A percentile compares a stretch with the other conserved stretches of the same genome.
Conservation (phyloP, 2,888 invertebrate species). For the Oscheius sp. region DNA sequence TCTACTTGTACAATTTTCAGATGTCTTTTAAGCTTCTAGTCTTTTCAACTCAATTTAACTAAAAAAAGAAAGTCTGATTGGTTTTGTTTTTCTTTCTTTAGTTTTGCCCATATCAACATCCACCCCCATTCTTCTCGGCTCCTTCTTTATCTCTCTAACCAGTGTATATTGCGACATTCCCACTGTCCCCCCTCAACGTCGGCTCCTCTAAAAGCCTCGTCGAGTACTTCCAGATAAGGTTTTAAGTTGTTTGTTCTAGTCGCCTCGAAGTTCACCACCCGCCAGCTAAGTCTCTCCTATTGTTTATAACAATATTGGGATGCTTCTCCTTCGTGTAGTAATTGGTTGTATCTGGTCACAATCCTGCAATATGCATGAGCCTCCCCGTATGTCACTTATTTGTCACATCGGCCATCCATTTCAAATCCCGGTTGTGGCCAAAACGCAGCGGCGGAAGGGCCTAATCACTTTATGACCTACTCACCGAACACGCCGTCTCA, state of each 20-base stretch:
- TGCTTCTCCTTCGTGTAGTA: not conserved
- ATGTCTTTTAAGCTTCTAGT: too few relatives aligned
- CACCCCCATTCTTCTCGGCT: not conserved
- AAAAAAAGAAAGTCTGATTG: too few relatives aligned
- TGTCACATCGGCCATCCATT: constrained; percentile 29
- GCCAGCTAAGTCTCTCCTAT: not conserved
- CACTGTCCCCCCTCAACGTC: constrained; percentile 1
- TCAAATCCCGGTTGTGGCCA: constrained; percentile 15
- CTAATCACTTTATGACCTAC: constrained; percentile 28
- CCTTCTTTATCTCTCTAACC: not conserved
- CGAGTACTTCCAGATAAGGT: constrained; percentile 25
- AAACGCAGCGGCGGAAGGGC: not conserved
- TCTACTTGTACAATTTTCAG: too few relatives aligned
- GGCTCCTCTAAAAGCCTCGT: constrained; percentile 9
- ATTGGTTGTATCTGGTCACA: constrained; percentile 7
- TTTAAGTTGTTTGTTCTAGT: constrained; percentile 28
- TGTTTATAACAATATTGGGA: not conserved
- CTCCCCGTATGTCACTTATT: constrained; percentile 32
- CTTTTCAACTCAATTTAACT: too few relatives aligned
- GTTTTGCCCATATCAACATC: not conserved
- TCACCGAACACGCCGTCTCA: constrained; percentile 2
- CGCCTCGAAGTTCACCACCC: not conserved
- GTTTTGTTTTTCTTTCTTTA: too few relatives aligned
- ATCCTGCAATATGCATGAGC: constrained; percentile 32
- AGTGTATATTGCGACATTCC: constrained; percentile 10